These are phyloP conservation scores for Ryuthela nishihirai DNA, from an alignment of 2,888 invertebrate genomes.

Conservation along the genomic window DNA sequence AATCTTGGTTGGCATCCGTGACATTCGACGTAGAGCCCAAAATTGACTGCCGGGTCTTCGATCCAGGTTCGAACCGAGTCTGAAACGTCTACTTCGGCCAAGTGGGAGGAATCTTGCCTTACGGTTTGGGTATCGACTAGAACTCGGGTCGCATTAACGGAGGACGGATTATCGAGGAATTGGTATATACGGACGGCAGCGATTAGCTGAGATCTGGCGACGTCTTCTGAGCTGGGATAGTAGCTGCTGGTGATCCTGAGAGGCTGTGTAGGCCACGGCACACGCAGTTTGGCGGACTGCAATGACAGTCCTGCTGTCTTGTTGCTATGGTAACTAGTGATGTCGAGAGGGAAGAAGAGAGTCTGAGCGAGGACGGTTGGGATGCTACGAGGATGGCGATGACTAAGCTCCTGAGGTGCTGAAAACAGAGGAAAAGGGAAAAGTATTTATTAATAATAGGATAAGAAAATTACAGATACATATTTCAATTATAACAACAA, in stretches of 20 bases:
- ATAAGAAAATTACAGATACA: too few species aligned
- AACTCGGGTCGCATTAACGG: background rate
- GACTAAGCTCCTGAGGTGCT: too few species aligned
- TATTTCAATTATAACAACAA: too few species aligned
- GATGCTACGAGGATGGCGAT: too few species aligned
- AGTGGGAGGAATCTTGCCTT: background rate
- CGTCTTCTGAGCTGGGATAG: too few species aligned
- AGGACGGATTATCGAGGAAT: background rate
- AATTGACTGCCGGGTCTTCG: background rate
- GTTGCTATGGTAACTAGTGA: background rate
- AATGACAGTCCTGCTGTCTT: background rate
- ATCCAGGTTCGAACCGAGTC: background rate
- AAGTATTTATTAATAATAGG: too few species aligned
- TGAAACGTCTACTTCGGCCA: conserved; percentile 1
- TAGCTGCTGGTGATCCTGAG: too few species aligned
- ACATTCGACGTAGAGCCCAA: conserved; percentile 1
- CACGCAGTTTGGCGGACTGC: background rate
- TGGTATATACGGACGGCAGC: background rate
- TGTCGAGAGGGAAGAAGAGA: background rate
- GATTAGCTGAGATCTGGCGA: too few species aligned
- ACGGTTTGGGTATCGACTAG: background rate
- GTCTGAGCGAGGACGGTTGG: too few species aligned
- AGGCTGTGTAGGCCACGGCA: too few species aligned
- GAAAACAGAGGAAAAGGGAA: too few species aligned
- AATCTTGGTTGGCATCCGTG: too few species aligned